phyloP scores from a whole-genome alignment of 2,113 vertebrate genomes.

The Chrysemys picta region DNA sequence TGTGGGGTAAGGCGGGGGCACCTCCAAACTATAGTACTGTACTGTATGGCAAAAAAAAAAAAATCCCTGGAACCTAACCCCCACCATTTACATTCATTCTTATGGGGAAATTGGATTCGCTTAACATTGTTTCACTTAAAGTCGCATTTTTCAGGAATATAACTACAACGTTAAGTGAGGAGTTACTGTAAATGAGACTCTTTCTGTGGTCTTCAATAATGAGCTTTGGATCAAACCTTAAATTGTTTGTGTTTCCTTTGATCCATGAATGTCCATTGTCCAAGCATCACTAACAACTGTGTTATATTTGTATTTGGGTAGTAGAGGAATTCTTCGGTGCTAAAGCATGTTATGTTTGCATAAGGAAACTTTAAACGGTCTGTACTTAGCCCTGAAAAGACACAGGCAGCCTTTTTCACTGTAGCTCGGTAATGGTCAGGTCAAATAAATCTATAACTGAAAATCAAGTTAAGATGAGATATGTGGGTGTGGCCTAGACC shows the following conservation, averaged over 20 bases:
- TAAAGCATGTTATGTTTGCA: background rate
- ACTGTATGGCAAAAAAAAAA: too few relatives aligned
- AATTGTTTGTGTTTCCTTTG: background rate
- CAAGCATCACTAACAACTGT: background rate
- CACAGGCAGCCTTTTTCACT: background rate
- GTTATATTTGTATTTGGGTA: background rate
- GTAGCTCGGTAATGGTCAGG: background rate
- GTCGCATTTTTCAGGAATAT: too few relatives aligned
- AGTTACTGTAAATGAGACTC: background rate
- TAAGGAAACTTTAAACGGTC: background rate
- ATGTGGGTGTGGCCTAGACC: background rate
- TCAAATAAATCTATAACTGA: background rate
- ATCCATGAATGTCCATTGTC: background rate
- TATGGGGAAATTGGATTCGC: too few relatives aligned
- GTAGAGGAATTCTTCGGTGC: background rate
- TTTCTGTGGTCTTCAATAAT: background rate
- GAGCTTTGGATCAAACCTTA: background rate
- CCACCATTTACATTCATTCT: too few relatives aligned
- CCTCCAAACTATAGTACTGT: too few relatives aligned
- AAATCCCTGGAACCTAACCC: too few relatives aligned
- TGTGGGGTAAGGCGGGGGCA: too few relatives aligned
- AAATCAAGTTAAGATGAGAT: background rate
- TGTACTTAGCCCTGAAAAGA: background rate
- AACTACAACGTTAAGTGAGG: too few relatives aligned
- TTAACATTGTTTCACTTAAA: too few relatives aligned